Percentiles rank a stretch among this genome's conserved stretches.
phyloP scores from a whole-genome alignment of 2,113 vertebrate species.

The Cyprinodon brontotheroides region DNA sequence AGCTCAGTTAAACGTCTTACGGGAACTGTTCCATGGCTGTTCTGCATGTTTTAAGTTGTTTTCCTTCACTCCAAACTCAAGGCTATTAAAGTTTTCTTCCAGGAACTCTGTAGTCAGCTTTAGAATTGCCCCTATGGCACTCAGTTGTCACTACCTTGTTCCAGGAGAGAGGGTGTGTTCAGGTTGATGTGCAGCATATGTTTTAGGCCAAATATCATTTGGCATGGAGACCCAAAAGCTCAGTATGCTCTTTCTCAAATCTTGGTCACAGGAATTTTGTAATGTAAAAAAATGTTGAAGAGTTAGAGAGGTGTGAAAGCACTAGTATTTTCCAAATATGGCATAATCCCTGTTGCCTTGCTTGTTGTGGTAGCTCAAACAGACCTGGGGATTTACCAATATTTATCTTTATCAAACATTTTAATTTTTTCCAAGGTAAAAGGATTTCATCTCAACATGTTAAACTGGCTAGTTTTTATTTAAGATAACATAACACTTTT shows the following conservation, averaged over 20 bases:
- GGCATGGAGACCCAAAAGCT: background rate
- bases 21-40: background rate
- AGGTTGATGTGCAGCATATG: background rate
- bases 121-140: background rate
- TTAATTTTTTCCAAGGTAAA: slow-evolving; percentile 2
- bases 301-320: background rate
- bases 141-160: background rate
- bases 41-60: background rate
- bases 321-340: background rate
- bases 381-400: slow-evolving; percentile 9
- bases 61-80: background rate
- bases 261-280: slow-evolving; percentile 1
- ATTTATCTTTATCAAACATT: slow-evolving; percentile 1
- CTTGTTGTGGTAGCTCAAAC: slow-evolving; percentile 14
- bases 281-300: background rate
- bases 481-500: slow-evolving; percentile 21
- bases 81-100: background rate
- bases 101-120: background rate
- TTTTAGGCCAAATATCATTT: background rate
- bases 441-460: slow-evolving; percentile 3
- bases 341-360: background rate
- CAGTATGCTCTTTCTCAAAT: background rate
- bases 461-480: slow-evolving; percentile 6
- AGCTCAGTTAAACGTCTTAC: background rate
- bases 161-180: background rate